phyloP scores from a whole-genome alignment of 2,888 invertebrate genomes.

The Drosophila kanekoi region DNA sequence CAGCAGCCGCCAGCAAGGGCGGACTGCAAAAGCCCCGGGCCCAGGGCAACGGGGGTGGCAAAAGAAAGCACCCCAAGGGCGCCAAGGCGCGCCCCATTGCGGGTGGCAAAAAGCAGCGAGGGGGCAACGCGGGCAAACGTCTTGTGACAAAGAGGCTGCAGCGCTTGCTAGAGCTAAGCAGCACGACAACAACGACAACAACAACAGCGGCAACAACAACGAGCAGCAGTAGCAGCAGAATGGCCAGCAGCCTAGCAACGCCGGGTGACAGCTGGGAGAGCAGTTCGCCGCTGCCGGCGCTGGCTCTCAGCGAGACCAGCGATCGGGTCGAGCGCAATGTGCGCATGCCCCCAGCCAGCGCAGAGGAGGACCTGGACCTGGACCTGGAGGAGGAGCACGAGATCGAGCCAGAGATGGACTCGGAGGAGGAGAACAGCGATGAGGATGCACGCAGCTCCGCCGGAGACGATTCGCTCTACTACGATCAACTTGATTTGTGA shows the following conservation, averaged over 20 bases:
- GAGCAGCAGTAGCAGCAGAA: constrained; percentile 59
- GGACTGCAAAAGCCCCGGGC: constrained; percentile 9
- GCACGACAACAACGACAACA: constrained; percentile 15
- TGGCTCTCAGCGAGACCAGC: constrained; percentile 76
- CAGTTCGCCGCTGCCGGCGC: constrained; percentile 68
- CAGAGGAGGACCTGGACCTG: constrained; percentile 57
- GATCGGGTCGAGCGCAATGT: constrained; percentile 82
- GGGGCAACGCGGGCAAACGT: constrained; percentile 53
- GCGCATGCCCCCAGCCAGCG: constrained; percentile 63
- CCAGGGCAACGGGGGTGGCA: constrained; percentile 15
- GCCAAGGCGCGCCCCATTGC: constrained; percentile 31
- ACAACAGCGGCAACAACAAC: constrained; percentile 37
- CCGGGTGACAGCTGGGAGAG: constrained; percentile 59
- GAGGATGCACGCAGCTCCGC: constrained; percentile 79
- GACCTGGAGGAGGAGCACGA: no score
- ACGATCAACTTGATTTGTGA: constrained; percentile 84
- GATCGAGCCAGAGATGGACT: constrained; percentile 21
- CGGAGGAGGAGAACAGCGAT: constrained; percentile 64
- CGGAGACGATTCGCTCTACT: constrained; percentile 81
- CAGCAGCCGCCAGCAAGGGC: constrained; percentile 5
- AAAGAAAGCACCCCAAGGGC: constrained; percentile 34
- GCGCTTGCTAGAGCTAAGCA: constrained; percentile 33
- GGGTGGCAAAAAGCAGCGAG: constrained; percentile 46
- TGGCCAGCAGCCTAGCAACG: constrained; percentile 59
- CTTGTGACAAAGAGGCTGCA: constrained; percentile 42